Base-by-base conservation (phyloP, 2,888 invertebrate species). In the Saturnia pavonia region DNA sequence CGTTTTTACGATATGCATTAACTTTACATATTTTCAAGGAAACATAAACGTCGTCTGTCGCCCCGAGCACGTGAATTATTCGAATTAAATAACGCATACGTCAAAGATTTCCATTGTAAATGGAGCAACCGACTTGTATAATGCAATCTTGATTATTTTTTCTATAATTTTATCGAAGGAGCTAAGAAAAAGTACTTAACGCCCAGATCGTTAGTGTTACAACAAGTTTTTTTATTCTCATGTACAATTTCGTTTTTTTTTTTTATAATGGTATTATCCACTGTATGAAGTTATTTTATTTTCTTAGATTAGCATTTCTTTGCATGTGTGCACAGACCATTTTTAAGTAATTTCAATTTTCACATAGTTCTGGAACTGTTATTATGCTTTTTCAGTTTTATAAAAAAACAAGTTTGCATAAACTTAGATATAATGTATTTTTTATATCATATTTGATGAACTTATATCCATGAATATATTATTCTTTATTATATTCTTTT, bases 21-120 rank as follows among this genome's bases (percentile, higher is more conserved):
- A 60, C 27, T 60, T 60, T 60, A 60, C 27, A 60, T 27, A 27
- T 60, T 60, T 60, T 60, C 57, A 60, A 60, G 57, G 57, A 60
- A 27, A 60, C 25, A 14, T 27, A 57, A 16, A 22, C 54, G 54
- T 22, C 57, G 27, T 25, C 57, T 16, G 57, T 60, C 14, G 57
- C 14, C 25, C 4, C 27, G 57, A 7, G 27, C 25, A 60, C 25
- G 25, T 60, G 57, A 60, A 60, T 60, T 60, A 57, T 60, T 60
- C 14, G 57, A 60, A 60, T 60, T 3, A 27, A 60, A 27, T 60
- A 60, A 60, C 57, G 25, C 27, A 19, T 12, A 14, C 57, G 57
- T 25, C 57, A 60, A 60, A 60, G 12, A 60, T 60, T 60, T 60
- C 25, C 57, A 60, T 14, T 60, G 57, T 25, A 60, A 27, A 51